These are phyloP conservation scores for Antitype chi DNA, from an alignment of 2,888 invertebrate genomes.

Conservation along the genomic window DNA sequence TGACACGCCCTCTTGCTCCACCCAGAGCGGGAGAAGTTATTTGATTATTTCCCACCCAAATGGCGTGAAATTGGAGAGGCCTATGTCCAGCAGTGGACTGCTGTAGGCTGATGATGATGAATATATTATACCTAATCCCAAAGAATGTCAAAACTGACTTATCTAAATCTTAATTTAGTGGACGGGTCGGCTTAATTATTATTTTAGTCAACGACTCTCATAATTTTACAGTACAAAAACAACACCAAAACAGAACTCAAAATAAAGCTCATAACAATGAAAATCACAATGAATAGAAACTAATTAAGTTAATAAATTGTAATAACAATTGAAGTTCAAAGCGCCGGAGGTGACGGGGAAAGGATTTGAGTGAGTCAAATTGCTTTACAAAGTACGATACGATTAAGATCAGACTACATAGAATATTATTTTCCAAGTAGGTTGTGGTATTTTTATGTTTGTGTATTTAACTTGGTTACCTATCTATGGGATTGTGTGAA, in stretches of 20 bases:
- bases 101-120: too few species aligned
- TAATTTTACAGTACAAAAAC: constrained; percentile 15
- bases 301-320: constrained; percentile 51
- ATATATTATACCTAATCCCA: too few species aligned
- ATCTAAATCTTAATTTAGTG: background rate
- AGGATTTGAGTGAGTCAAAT: constrained; percentile 14
- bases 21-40: too few species aligned
- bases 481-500: background rate
- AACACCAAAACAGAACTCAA: constrained; percentile 22
- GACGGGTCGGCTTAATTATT: background rate
- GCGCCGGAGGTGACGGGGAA: constrained; percentile 19
- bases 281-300: constrained; percentile 45
- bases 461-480: background rate
- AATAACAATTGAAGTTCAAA: constrained; percentile 47
- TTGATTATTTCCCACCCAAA: too few species aligned
- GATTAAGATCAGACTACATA: background rate
- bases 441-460: background rate
- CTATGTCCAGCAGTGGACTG: too few species aligned
- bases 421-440: background rate
- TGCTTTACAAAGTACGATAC: constrained; percentile 1
- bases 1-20: too few species aligned
- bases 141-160: background rate
- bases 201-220: background rate
- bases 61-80: too few species aligned
- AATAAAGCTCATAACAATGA: constrained; percentile 1